These are phyloP conservation scores for Apamea crenata DNA, from an alignment of 2,888 invertebrate genomes.

Conservation along the genomic window DNA sequence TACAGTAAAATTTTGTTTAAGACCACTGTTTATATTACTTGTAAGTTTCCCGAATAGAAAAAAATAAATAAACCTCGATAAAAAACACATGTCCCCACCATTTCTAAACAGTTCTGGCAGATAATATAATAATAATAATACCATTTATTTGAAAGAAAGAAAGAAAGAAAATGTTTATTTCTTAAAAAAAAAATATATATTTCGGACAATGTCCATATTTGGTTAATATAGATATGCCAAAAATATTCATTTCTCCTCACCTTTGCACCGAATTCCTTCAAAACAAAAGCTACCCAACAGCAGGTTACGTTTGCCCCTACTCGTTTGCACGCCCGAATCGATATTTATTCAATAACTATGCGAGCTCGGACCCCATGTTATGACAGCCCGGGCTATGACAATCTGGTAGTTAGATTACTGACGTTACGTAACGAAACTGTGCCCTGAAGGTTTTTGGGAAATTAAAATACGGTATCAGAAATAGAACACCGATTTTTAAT, in stretches of 20 bases:
- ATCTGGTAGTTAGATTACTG: conserved; percentile 24
- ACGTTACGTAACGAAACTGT: not conserved
- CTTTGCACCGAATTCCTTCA: not conserved
- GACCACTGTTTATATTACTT: no score
- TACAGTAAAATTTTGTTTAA: no score
- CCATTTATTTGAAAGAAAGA: no score
- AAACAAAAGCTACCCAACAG: not conserved
- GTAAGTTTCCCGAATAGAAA: no score
- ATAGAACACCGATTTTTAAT: no score
- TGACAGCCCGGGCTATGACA: conserved; percentile 8
- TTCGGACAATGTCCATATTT: no score
- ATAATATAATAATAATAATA: no score
- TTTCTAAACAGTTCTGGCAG: not conserved
- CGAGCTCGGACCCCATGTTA: not conserved
- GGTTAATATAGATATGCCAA: not conserved
- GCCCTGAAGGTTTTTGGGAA: not conserved
- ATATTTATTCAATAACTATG: conserved; percentile 53
- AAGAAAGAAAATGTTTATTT: no score
- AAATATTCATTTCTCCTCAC: not conserved
- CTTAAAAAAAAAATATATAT: no score
- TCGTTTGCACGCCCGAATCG: conserved; percentile 33
- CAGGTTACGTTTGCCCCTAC: not conserved
- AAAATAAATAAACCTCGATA: not conserved
- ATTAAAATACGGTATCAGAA: not conserved
- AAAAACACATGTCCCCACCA: not conserved